Evolutionary conservation across 2,888 invertebrate species (phyloP).

Genomic region (Callimorpha dominula): DNA sequence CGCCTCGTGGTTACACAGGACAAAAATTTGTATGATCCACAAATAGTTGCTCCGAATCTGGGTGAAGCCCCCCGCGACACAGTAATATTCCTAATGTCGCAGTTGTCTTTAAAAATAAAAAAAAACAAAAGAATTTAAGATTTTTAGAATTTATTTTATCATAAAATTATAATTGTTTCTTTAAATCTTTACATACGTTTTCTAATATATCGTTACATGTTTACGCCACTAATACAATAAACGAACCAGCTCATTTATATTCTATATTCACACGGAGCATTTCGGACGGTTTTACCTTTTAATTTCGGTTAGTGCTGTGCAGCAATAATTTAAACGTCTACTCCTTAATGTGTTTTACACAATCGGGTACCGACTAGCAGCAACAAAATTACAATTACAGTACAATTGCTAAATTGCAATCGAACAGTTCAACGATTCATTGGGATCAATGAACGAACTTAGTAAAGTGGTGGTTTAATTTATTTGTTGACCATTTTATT

Average conservation of each 20-base stretch:
- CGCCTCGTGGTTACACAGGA: too few species aligned
- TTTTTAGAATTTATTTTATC: too few species aligned
- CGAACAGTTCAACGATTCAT: slow-evolving; percentile 42
- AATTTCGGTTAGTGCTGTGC: slow-evolving; percentile 46
- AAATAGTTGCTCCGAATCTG: too few species aligned
- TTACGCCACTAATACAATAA: background rate
- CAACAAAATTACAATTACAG: slow-evolving; percentile 33
- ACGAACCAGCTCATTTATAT: slow-evolving; percentile 26
- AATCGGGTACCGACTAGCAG: slow-evolving; percentile 10
- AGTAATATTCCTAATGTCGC: too few species aligned
- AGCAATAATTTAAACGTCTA: slow-evolving; percentile 26
- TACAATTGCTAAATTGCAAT: slow-evolving; percentile 50
- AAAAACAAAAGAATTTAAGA: too few species aligned
- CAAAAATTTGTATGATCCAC: too few species aligned
- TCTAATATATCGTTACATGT: background rate
- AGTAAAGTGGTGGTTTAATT: slow-evolving; percentile 31
- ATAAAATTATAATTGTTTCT: background rate
- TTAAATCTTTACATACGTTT: background rate
- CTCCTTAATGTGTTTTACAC: slow-evolving; percentile 1
- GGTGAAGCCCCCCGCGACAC: too few species aligned
- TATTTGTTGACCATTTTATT: slow-evolving; percentile 19
- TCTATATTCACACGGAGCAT: slow-evolving; percentile 21
- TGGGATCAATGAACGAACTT: slow-evolving; percentile 39
- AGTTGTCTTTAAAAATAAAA: too few species aligned
- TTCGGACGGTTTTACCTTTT: slow-evolving; percentile 39